phyloP scores from a whole-genome alignment of 2,888 invertebrate species.

The Scaptomyza tumidula region DNA sequence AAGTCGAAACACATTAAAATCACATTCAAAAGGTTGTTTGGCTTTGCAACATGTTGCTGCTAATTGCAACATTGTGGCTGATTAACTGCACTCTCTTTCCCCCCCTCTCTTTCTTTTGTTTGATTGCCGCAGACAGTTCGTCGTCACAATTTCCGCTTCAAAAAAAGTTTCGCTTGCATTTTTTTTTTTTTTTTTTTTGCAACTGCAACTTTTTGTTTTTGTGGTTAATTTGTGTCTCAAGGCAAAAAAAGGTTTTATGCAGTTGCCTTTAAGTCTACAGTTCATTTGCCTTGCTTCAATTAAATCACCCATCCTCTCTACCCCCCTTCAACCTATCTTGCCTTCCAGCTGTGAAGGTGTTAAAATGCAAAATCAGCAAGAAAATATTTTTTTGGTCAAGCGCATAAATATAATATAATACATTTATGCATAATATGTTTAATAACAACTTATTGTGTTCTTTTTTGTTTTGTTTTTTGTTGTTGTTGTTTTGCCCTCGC shows the following conservation, averaged over 20 bases:
- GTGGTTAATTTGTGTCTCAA: conserved; percentile 33
- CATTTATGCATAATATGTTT: conserved; percentile 39
- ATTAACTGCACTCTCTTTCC: conserved; percentile 10
- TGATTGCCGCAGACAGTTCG: conserved; percentile 57
- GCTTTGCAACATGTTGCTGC: conserved; percentile 40
- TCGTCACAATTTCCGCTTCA: conserved; percentile 68
- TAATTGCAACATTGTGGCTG: conserved; percentile 36
- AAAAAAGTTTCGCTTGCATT: conserved; percentile 32
- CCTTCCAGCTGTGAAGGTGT: conserved; percentile 45
- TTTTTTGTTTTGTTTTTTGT: too few relatives aligned
- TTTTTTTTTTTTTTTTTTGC: conserved; percentile 17
- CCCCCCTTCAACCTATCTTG: background rate
- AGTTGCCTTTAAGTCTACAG: conserved; percentile 8
- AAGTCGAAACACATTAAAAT: conserved; percentile 38
- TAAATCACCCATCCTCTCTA: background rate
- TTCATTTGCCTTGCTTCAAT: conserved; percentile 15
- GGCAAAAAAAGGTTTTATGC: conserved; percentile 18
- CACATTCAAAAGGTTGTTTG: conserved; percentile 30
- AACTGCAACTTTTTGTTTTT: conserved; percentile 1
- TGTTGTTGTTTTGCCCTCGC: conserved; percentile 59
- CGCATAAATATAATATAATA: conserved; percentile 35
- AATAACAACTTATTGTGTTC: conserved; percentile 11
- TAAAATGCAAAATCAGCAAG: conserved; percentile 71
- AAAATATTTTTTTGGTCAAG: conserved; percentile 11
- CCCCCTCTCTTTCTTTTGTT: too few relatives aligned